Evolutionary conservation across 1,140 invertebrate genomes (phyloP), one percentile per base, ranked within the genome.

Genomic region (Aricia agestis): DNA sequence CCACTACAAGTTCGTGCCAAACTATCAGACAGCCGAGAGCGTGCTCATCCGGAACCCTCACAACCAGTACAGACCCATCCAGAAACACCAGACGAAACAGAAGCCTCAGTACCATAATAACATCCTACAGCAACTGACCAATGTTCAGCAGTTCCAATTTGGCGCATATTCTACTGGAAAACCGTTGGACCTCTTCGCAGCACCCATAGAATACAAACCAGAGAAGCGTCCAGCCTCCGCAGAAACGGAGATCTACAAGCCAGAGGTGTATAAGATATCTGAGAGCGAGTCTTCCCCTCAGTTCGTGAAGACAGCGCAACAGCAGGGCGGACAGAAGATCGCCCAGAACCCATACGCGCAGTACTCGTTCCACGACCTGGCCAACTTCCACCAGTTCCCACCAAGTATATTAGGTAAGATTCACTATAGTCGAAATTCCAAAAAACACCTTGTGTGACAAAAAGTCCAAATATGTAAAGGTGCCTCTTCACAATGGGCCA

Each of bases 391-490:
- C 63, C 78, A 80, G 57, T 76, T 80, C 52, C 80, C 92, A 73
- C 80, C 89, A 59, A 91, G 82, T 70, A 86, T 92, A 73, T 84
- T 92, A 89, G 91, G 92, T 87, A 80, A 78, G 66, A 25, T 3
- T 25, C 3, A 25, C 25, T 25, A n/a, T n/a, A n/a, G n/a, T n/a
- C n/a, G n/a, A n/a, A n/a, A n/a, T n/a, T n/a, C n/a, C n/a, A n/a
- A n/a, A n/a, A n/a, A n/a, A n/a, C n/a, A n/a, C n/a, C n/a, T n/a
- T n/a, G n/a, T n/a, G n/a, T n/a, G n/a, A n/a, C n/a, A n/a, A n/a
- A n/a, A n/a, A n/a, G n/a, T n/a, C n/a, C n/a, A n/a, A n/a, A n/a
- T n/a, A n/a, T n/a, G n/a, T n/a, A n/a, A n/a, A n/a, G n/a, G n/a
- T n/a, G n/a, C n/a, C n/a, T n/a, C n/a, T n/a, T n/a, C n/a, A n/a